A percentile compares a stretch with the other conserved stretches of the same genome.
These are phyloP conservation scores for Styela clava DNA, from an alignment of 23 tunicate species.

Conservation along the genomic window DNA sequence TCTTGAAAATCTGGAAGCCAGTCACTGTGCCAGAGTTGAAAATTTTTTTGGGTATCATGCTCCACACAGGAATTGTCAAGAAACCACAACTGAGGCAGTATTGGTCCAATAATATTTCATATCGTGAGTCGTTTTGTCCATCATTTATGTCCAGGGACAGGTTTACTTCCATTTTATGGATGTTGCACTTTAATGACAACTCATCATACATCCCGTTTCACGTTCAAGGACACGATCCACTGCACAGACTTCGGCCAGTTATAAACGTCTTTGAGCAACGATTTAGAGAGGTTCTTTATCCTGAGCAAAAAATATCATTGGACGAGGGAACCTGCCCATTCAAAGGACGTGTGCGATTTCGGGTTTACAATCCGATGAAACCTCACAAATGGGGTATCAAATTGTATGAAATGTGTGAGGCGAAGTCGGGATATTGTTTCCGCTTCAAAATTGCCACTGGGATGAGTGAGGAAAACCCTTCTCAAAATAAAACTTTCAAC, in stretches of 20 bases:
- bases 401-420: not conserved
- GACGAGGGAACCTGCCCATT: too few relatives aligned
- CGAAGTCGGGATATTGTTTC: slow-evolving; percentile 2
- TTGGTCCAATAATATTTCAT: not conserved
- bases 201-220: not conserved
- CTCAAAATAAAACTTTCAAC: not conserved
- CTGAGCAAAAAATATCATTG: not conserved
- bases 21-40: too few relatives aligned
- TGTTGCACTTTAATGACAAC: too few relatives aligned
- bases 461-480: not conserved
- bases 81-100: not conserved
- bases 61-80: not conserved
- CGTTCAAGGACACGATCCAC: not conserved
- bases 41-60: too few relatives aligned
- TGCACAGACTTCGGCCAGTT: not conserved
- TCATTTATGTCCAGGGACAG: not conserved
- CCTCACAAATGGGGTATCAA: too few relatives aligned
- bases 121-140: not conserved
- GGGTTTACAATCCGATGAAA: too few relatives aligned
- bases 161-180: not conserved
- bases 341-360: too few relatives aligned
- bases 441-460: not conserved
- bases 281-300: not conserved
- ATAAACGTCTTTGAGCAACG: not conserved
- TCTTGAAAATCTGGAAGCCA: too few relatives aligned